These are phyloP conservation scores for Mechanitis mazaeus DNA, from an alignment of 2,888 invertebrate species.

Conservation along the genomic window DNA sequence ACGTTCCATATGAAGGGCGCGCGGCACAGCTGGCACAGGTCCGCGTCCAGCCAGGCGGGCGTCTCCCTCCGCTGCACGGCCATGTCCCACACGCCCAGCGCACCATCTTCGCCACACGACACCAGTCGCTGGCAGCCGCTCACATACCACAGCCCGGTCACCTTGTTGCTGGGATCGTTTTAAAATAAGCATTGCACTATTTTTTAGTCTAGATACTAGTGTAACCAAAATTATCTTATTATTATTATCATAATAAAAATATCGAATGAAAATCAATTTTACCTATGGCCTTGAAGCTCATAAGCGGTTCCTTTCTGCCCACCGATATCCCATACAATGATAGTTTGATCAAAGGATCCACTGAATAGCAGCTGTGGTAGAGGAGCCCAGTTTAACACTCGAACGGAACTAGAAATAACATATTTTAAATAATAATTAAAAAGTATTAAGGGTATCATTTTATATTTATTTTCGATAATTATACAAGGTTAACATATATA, in stretches of 20 bases:
- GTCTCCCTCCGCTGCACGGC: constrained; percentile 91
- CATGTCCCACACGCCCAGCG: constrained; percentile 97
- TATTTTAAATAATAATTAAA: not conserved
- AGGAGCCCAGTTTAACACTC: constrained; percentile 95
- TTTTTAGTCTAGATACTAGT: not conserved
- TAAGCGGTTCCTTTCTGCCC: constrained; percentile 97
- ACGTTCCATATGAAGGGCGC: constrained; percentile 99
- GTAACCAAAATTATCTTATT: too few species aligned
- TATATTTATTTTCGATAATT: not conserved
- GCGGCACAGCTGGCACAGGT: constrained; percentile 95
- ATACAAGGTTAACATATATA: not conserved
- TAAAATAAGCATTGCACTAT: too few species aligned
- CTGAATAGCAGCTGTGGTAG: constrained; percentile 94
- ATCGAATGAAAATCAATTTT: not conserved
- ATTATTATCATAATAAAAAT: too few species aligned
- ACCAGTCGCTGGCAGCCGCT: constrained; percentile 86
- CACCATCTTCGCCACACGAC: constrained; percentile 94
- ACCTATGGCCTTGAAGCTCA: constrained; percentile 97
- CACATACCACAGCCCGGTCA: constrained; percentile 91
- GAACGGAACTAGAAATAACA: constrained; percentile 80
- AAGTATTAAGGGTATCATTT: not conserved
- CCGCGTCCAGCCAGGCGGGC: constrained; percentile 96
- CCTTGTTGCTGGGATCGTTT: constrained; percentile 72
- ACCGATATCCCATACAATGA: constrained; percentile 99
- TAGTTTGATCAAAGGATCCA: constrained; percentile 95